A percentile compares a stretch with the other conserved stretches of the same genome.
phyloP scores from a whole-genome alignment of 2,113 vertebrate species.

The Pterocles burchelli region DNA sequence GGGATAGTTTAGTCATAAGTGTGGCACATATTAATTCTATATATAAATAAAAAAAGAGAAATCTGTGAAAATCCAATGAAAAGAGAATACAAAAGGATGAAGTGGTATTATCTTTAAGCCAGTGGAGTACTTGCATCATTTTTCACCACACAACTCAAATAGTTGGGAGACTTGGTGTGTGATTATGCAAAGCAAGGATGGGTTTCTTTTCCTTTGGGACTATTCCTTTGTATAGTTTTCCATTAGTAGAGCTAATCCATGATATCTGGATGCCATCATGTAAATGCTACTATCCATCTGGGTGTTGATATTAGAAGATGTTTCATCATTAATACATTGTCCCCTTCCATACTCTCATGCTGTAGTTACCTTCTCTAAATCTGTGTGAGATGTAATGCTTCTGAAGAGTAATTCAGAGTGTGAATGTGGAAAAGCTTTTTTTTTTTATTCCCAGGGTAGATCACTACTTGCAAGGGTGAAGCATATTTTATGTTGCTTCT shows the following conservation, averaged over 20 bases:
- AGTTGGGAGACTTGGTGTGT: fast-evolving
- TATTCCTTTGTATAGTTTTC: background rate
- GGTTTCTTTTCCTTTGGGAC: background rate
- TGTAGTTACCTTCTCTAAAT: background rate
- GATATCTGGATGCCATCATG: background rate
- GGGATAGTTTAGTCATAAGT: background rate
- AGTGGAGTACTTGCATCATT: background rate
- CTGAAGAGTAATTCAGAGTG: background rate
- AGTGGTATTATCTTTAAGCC: background rate
- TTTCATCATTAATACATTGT: background rate
- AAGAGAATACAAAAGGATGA: background rate
- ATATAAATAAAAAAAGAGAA: background rate
- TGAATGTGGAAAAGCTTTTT: background rate
- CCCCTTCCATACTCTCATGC: background rate
- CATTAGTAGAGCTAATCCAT: background rate
- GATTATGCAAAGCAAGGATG: background rate
- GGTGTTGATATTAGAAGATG: background rate
- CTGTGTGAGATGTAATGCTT: background rate
- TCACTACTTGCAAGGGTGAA: background rate
- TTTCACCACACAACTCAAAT: background rate
- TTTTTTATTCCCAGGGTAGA: background rate
- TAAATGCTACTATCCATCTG: background rate
- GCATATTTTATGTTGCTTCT: background rate
- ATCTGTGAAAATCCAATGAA: background rate
- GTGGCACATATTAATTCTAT: background rate